Conservation (phyloP, 2,113 vertebrate genomes). For the Elgaria multicarinata region DNA sequence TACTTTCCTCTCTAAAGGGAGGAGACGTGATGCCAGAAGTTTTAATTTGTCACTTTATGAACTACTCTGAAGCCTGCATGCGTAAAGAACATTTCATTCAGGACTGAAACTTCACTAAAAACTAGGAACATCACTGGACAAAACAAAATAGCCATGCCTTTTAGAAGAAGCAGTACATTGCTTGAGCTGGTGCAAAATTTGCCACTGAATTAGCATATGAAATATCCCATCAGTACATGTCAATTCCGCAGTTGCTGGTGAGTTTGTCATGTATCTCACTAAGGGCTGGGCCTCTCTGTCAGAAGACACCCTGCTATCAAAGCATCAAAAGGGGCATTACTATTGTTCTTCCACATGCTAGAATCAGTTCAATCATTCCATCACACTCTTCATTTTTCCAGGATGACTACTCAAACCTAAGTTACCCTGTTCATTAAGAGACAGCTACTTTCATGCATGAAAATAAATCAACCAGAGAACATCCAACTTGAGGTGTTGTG, state of each 20-base stretch:
- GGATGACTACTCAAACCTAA: neutral
- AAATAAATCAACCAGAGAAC: neutral
- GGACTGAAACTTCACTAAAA: neutral
- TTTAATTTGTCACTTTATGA: constrained; percentile 27
- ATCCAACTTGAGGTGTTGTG: neutral
- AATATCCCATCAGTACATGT: neutral
- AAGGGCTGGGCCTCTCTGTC: neutral
- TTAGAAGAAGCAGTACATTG: neutral
- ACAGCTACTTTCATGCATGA: neutral
- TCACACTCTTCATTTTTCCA: neutral
- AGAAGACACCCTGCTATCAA: neutral
- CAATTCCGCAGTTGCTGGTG: neutral
- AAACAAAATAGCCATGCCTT: neutral
- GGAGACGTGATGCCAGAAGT: constrained; percentile 47
- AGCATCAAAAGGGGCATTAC: neutral
- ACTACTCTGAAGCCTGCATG: constrained; percentile 24
- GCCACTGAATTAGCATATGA: neutral
- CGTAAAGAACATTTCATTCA: neutral
- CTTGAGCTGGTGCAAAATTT: neutral
- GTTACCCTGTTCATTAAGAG: no score
- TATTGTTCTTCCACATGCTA: neutral
- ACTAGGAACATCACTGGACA: neutral
- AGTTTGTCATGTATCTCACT: neutral
- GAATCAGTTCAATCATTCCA: neutral
- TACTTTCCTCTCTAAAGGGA: constrained; percentile 46